These are phyloP conservation scores for Falco punctatus DNA, from an alignment of 2,113 vertebrate genomes.

Conservation along the genomic window DNA sequence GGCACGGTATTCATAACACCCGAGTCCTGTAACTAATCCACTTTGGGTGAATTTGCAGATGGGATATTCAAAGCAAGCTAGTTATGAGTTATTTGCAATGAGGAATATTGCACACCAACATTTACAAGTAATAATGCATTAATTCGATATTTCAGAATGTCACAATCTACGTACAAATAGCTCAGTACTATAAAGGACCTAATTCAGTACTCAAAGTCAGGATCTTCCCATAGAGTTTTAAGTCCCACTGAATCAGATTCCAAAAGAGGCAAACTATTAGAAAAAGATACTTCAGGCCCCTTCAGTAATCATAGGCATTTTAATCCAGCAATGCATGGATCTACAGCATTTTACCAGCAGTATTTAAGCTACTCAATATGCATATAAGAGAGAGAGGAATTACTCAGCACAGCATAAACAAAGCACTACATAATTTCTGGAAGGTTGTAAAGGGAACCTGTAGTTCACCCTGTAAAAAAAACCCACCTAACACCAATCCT, in stretches of 20 bases:
- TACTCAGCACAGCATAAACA: neutral
- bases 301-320: neutral
- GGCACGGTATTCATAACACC: neutral
- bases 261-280: neutral
- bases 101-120: neutral
- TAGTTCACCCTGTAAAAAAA: neutral
- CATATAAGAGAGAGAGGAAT: neutral
- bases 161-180: neutral
- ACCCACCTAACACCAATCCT: neutral
- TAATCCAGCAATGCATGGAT: neutral
- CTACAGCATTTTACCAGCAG: neutral
- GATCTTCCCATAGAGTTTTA: neutral
- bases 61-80: neutral
- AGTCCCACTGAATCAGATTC: neutral
- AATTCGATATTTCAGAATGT: neutral
- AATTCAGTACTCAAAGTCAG: neutral
- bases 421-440: neutral
- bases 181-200: neutral
- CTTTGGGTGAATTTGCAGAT: neutral
- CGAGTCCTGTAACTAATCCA: neutral
- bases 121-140: neutral
- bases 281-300: neutral
- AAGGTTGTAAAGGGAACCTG: neutral
- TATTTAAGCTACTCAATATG: neutral
- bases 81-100: neutral